Conservation (phyloP, 2,797 vertebrate genomes). For the Eremophila alpestris region DNA sequence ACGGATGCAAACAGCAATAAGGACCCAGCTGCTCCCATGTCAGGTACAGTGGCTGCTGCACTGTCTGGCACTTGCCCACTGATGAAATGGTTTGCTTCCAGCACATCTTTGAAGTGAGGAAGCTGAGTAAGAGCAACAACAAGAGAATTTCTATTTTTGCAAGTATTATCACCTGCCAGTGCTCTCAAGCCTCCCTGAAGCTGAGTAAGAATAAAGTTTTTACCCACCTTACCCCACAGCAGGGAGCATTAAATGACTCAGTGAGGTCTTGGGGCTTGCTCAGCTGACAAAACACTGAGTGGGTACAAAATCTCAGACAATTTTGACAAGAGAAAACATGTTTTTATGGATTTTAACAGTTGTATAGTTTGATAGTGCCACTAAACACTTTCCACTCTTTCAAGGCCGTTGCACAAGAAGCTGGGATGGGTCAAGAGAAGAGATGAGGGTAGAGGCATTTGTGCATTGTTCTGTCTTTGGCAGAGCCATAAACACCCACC, state of each 20-base stretch:
- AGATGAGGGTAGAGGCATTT: neutral
- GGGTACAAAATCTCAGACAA: neutral
- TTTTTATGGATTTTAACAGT: neutral
- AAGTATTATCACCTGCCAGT: neutral
- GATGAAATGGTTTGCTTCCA: neutral
- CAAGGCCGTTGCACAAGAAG: neutral
- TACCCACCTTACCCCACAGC: neutral
- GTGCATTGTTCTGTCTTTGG: neutral
- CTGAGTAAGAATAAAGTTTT: neutral
- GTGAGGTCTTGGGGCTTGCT: neutral
- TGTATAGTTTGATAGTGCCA: neutral
- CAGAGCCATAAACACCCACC: neutral
- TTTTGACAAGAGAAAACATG: neutral
- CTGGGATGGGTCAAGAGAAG: neutral
- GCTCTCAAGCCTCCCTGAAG: neutral
- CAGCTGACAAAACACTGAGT: neutral
- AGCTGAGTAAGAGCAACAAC: neutral
- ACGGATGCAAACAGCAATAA: neutral
- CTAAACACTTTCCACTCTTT: neutral
- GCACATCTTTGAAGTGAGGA: neutral
- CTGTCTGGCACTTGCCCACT: fast-evolving
- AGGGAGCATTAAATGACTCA: fast-evolving
- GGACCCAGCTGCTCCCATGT: neutral
- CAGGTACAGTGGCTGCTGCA: slow-evolving; percentile 4
- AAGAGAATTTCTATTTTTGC: neutral